Evolutionary conservation across 2,797 vertebrate genomes (phyloP), one percentile per base, ranked within the genome.

Genomic region (Acanthurus lineatus): DNA sequence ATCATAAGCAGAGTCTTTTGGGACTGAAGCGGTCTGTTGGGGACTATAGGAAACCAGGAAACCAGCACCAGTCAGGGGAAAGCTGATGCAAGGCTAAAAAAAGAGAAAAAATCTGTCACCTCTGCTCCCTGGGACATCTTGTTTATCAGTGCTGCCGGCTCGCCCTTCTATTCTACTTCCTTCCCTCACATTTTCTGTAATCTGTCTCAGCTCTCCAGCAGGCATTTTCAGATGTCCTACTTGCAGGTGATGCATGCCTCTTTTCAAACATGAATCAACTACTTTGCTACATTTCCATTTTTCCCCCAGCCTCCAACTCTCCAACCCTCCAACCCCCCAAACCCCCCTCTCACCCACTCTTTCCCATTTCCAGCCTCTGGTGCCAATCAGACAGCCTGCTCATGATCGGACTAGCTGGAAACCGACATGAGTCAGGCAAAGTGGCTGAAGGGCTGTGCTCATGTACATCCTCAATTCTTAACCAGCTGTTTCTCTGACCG

Each of bases 51-150:
- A 49, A 81, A 87, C 91, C 81, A 85, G 85, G 90, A 90, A 92
- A 91, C 84, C 72, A 77, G 76, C 79, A 51, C 77, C 62, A 61
- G 84, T 69, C 59, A 68, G 51, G 62, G 65, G 49, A 76, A 73
- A 49, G 59, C 79, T 91, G 90, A 91, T 89, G 91, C 78, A 88
- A 93, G 86, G 15, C 19, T 59, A 15, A 38, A 8, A 22, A 11
- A n/a, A 38, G 49, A 91, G 90, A 79, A 85, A 72, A 47, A 68
- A 60, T 14, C 69, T 75, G 22, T 66, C 79, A 84, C 72, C 81
- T 88, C 83, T 76, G 89, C 88, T 81, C 89, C 84, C 79, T 87
- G 81, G 92, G 91, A 89, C 79, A 78, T 79, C 66, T 91, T 93
- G 91, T 93, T 93, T 93, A 92, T 83, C 73, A 72, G 66, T 49